Conservation (phyloP, 2,888 invertebrate species). For the Oligia strigilis region DNA sequence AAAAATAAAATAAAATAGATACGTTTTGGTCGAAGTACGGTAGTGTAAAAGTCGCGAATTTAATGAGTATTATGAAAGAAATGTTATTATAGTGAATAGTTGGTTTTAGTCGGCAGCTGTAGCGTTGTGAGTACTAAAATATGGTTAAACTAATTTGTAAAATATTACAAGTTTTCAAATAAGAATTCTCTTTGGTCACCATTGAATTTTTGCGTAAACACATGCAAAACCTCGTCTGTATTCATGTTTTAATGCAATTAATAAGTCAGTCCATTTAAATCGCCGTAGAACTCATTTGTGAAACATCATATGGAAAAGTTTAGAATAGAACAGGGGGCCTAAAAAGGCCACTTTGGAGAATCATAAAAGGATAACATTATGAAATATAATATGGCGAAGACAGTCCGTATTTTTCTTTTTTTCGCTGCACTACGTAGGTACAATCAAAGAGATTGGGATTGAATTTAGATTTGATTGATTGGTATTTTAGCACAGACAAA, state of each 20-base stretch:
- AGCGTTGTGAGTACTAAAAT: conserved; percentile 56
- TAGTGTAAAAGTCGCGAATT: conserved; percentile 62
- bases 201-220: conserved; percentile 38
- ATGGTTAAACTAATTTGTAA: conserved; percentile 48
- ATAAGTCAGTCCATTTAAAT: conserved; percentile 27
- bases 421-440: no score
- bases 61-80: conserved; percentile 66
- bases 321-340: not conserved
- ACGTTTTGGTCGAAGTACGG: conserved; percentile 41
- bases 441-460: no score
- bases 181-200: conserved; percentile 42
- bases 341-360: no score
- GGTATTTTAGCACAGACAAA: no score
- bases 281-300: conserved; percentile 7
- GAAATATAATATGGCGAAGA: no score
- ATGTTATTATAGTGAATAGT: conserved; percentile 61
- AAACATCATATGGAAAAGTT: conserved; percentile 23
- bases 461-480: no score
- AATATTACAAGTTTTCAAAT: conserved; percentile 39
- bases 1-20: conserved; percentile 9
- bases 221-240: conserved; percentile 11
- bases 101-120: conserved; percentile 61
- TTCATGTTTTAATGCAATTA: conserved; percentile 31
- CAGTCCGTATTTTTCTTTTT: no score
- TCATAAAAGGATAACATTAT: no score